Evolutionary conservation across 2,797 vertebrate genomes (phyloP).

Genomic region (Carcharodon carcharias): DNA sequence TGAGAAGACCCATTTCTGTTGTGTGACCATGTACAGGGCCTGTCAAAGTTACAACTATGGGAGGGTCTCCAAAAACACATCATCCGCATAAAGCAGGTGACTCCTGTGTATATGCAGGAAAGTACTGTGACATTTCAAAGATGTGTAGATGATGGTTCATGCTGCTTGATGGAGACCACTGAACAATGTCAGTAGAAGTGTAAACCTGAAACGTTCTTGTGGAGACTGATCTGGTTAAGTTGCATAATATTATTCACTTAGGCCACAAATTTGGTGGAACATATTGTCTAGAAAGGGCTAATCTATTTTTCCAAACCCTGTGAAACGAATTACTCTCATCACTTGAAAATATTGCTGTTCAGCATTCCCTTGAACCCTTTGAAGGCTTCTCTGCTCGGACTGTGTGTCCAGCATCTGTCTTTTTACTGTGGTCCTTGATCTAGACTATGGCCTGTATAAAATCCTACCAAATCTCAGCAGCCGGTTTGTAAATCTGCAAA

Average conservation of each 20-base stretch:
- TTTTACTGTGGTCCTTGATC: background rate
- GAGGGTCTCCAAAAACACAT: background rate
- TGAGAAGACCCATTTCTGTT: background rate
- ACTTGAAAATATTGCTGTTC: background rate
- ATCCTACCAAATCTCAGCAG: background rate
- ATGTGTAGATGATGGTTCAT: background rate
- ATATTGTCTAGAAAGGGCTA: background rate
- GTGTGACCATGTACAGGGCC: background rate
- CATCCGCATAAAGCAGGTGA: background rate
- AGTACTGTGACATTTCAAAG: no score
- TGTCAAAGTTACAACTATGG: background rate
- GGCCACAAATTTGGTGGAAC: background rate
- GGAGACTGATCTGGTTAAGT: background rate
- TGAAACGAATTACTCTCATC: background rate
- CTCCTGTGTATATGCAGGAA: no score
- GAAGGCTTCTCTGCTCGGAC: background rate
- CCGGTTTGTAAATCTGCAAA: background rate
- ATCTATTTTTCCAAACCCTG: background rate
- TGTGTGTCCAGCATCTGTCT: background rate
- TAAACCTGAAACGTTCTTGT: background rate
- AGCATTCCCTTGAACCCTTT: background rate
- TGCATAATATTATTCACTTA: background rate
- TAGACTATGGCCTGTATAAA: background rate
- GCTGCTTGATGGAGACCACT: background rate
- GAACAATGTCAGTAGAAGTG: background rate